Base-by-base conservation (phyloP, 1,140 invertebrate genomes). In the Centruroides sculpturatus region DNA sequence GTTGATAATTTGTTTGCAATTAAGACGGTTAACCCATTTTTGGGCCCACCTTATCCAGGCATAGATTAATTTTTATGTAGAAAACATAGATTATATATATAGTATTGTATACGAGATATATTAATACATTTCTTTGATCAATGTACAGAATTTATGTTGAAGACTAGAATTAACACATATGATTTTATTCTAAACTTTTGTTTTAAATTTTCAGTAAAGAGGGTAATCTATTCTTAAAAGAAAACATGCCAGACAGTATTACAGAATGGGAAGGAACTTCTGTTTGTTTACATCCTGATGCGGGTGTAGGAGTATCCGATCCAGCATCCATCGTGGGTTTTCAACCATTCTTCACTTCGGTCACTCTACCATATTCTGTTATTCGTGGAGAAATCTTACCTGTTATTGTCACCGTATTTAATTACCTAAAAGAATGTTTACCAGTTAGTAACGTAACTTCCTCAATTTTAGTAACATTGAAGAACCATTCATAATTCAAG, bases 251-350 rank as follows among this genome's bases (percentile, higher is more conserved):
- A 3, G 82, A 87, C 67, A 82, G 83, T 0, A 85, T 88, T 41
- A 88, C 86, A 5, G 79, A 81, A 51, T 88, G 86, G 85, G 73
- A 83, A 5, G 82, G 80, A 3, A 81, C 80, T 34, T 81, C 84
- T 3, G 77, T 85, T 51, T 86, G 85, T 64, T 74, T 86, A 47
- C 82, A 81, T 59, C 71, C 78, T 9, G 71, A 74, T 9, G 75
- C 75, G 50, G 85, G 85, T 6, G 69, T 88, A 4, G 84, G 83
- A 34, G 77, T 87, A 35, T 77, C 81, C 6, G 67, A 73, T 7
- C 73, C 74, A 6, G 74, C 74, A 3, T 72, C 79, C 59, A 76
- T 87, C 49, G 76, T 76, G 12, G 81, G 80, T 6, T 85, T 85
- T 68, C 81, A 84, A 66, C 79, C 82, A 0, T 87, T 87, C 71